A percentile compares a stretch with the other conserved stretches of the same genome.
These are phyloP conservation scores for Eumeta japonica DNA, from an alignment of 1,140 invertebrate species.

Conservation along the genomic window DNA sequence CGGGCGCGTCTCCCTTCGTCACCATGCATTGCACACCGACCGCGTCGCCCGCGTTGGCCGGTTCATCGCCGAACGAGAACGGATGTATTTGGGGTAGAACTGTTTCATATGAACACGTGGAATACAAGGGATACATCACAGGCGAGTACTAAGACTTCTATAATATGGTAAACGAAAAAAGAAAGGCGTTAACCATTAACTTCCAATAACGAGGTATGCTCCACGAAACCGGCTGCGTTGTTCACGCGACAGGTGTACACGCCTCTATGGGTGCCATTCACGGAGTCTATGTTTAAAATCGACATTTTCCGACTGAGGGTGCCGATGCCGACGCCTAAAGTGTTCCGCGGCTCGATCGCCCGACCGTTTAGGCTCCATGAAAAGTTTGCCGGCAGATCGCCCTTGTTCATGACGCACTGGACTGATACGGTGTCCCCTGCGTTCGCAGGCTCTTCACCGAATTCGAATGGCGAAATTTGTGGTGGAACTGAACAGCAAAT, in stretches of 20 bases:
- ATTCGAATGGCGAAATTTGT: constrained; percentile 64
- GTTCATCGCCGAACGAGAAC: constrained; percentile 65
- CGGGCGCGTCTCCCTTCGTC: constrained; percentile 72
- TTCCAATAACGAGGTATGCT: constrained; percentile 65
- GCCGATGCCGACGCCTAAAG: constrained; percentile 43
- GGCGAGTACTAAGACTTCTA: background rate
- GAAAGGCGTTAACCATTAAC: constrained; percentile 60
- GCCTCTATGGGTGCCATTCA: constrained; percentile 83
- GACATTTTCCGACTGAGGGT: constrained; percentile 68
- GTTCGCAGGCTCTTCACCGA: constrained; percentile 65
- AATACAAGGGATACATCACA: too few species aligned
- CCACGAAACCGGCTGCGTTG: constrained; percentile 85
- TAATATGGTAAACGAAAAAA: constrained; percentile 4
- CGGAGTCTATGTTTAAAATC: constrained; percentile 63
- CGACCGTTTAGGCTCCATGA: constrained; percentile 16
- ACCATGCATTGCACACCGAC: constrained; percentile 66
- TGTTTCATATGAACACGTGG: constrained; percentile 31
- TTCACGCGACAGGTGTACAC: constrained; percentile 87
- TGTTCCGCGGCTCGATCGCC: constrained; percentile 9
- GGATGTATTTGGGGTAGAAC: constrained; percentile 68
- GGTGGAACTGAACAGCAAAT: constrained; percentile 67
- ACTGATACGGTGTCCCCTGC: constrained; percentile 64
- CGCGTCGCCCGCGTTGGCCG: constrained; percentile 61
- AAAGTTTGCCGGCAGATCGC: constrained; percentile 60
- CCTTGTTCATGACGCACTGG: constrained; percentile 65